These are phyloP conservation scores for Atta colombica DNA, from an alignment of 1,140 invertebrate genomes.

Conservation along the genomic window DNA sequence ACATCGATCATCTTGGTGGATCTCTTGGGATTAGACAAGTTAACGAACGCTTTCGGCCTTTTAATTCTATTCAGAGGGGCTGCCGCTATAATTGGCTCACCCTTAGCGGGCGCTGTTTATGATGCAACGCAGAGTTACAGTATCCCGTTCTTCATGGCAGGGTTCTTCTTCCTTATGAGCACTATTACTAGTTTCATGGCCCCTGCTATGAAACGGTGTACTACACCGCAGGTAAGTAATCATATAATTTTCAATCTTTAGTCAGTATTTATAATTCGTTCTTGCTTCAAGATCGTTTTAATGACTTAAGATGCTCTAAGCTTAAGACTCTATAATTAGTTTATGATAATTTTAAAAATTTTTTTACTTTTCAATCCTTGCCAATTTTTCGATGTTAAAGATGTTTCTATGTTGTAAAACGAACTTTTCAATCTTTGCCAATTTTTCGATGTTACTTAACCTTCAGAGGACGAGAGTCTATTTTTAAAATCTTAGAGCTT, in stretches of 20 bases:
- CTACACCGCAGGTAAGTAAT: conserved; percentile 81
- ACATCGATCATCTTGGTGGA: conserved; percentile 99
- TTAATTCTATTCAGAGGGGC: conserved; percentile 97
- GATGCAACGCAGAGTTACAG: conserved; percentile 95
- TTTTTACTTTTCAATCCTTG: too few species aligned
- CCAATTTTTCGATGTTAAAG: too few species aligned
- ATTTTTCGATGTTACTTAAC: too few species aligned
- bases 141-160: conserved; percentile 97
- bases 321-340: too few species aligned
- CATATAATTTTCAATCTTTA: not conserved
- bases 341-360: too few species aligned
- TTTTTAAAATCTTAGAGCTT: too few species aligned
- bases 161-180: conserved; percentile 94
- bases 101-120: conserved; percentile 94
- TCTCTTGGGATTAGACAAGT: conserved; percentile 96
- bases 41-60: conserved; percentile 98
- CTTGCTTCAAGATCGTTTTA: too few species aligned
- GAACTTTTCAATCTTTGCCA: too few species aligned
- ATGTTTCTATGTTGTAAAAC: too few species aligned
- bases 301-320: too few species aligned
- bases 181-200: conserved; percentile 95
- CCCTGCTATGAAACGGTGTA: conserved; percentile 91
- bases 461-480: too few species aligned
- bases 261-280: not conserved
- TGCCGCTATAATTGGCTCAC: conserved; percentile 95